A percentile compares a stretch with the other conserved stretches of the same genome.
phyloP scores from a whole-genome alignment of 1,140 invertebrate species.

The Papilio glaucus region DNA sequence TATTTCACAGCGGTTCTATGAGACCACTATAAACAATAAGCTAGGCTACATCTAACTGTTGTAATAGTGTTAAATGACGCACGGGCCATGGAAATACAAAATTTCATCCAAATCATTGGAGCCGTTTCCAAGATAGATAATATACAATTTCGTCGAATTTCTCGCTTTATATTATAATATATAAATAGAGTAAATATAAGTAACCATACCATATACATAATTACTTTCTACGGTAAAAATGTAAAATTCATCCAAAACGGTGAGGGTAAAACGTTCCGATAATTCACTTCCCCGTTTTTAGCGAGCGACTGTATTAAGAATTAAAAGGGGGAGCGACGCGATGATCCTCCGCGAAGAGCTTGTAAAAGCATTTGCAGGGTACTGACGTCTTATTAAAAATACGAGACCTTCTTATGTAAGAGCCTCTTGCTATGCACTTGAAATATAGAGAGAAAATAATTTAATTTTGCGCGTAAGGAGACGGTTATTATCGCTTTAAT shows the following conservation, averaged over 20 bases:
- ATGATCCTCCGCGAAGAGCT: constrained; percentile 9
- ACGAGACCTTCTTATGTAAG: constrained; percentile 27
- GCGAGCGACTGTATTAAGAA: constrained; percentile 27
- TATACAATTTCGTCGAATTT: no score
- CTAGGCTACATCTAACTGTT: no score
- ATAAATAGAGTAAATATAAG: no score
- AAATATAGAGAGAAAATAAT: constrained; percentile 20
- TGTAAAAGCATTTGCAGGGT: constrained; percentile 27
- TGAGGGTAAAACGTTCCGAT: constrained; percentile 21
- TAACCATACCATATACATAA: no score
- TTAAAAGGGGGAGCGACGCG: constrained; percentile 9
- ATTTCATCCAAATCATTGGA: no score
- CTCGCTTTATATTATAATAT: no score
- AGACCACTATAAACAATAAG: no score
- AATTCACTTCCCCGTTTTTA: constrained; percentile 7
- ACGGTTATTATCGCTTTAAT: not conserved
- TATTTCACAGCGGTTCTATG: no score
- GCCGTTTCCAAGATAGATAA: no score
- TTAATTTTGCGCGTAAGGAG: no score
- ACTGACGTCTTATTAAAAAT: constrained; percentile 30
- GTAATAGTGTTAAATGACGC: no score
- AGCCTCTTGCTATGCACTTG: constrained; percentile 57
- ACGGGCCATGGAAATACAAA: no score
- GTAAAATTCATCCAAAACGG: not conserved
- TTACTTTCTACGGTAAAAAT: constrained; percentile 2